Conservation (phyloP, 2,113 vertebrate species). For the Riparia riparia region DNA sequence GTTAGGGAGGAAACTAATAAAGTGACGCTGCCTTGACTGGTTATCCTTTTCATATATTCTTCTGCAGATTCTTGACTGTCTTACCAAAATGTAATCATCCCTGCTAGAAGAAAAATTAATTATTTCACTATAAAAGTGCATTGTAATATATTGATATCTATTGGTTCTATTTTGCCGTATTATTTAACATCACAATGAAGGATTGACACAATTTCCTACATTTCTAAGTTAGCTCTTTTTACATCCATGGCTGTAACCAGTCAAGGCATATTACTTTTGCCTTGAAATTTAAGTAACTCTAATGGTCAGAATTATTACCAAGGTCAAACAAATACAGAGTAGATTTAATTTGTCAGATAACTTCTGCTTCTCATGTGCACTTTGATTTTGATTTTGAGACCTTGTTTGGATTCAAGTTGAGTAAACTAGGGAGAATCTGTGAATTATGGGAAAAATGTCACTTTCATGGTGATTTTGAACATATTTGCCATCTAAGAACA, state of each 20-base stretch:
- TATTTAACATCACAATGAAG: constrained; percentile 19
- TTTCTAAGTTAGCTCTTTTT: constrained; percentile 7
- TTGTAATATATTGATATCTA: constrained; percentile 42
- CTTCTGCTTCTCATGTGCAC: neutral
- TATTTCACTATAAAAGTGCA: constrained; percentile 27
- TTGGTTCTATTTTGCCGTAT: constrained; percentile 8
- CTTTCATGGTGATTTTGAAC: neutral
- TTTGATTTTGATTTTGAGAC: neutral
- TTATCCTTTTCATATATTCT: neutral
- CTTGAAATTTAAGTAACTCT: neutral
- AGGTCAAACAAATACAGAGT: neutral
- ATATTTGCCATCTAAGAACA: neutral
- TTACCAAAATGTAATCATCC: constrained; percentile 27
- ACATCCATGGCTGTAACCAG: neutral
- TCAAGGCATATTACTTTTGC: neutral
- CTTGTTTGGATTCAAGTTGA: neutral
- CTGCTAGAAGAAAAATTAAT: constrained; percentile 27
- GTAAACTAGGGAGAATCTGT: neutral
- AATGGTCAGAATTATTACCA: neutral
- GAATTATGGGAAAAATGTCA: neutral
- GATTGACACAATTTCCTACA: neutral
- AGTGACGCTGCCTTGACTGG: neutral
- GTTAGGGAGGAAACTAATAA: neutral
- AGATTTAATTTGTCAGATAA: neutral
- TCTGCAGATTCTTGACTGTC: neutral